A percentile compares a stretch with the other conserved stretches of the same genome.
phyloP scores from a whole-genome alignment of 2,113 vertebrate species.

The Cairina moschata region DNA sequence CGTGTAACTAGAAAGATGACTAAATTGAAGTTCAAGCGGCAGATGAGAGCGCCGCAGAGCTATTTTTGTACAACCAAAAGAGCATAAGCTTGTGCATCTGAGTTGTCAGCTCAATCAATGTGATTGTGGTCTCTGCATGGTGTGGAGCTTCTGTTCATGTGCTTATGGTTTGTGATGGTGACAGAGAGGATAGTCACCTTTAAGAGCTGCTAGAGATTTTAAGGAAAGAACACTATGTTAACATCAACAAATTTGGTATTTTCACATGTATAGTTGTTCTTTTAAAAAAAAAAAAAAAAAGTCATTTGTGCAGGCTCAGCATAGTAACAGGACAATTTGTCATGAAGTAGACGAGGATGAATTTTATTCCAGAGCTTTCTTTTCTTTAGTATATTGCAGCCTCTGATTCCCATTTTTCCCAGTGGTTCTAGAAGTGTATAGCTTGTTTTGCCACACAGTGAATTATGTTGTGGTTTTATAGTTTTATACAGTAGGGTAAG shows the following conservation, averaged over 20 bases:
- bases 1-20: background rate
- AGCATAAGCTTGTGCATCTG: background rate
- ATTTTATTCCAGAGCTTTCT: background rate
- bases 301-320: background rate
- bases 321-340: background rate
- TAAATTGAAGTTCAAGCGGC: background rate
- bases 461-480: background rate
- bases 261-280: background rate
- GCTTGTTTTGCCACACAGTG: background rate
- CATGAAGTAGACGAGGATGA: background rate
- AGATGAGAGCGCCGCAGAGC: background rate
- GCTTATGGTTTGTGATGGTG: background rate
- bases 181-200: background rate
- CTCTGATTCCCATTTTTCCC: background rate
- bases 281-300: background rate
- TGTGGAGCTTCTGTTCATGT: background rate
- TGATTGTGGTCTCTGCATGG: background rate
- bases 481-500: background rate
- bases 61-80: background rate
- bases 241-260: background rate
- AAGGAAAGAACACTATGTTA: background rate
- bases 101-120: background rate
- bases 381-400: background rate
- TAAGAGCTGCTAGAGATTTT: background rate
- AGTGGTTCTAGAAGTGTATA: background rate